phyloP scores from a whole-genome alignment of 2,113 vertebrate species.

The Chunga burmeisteri region DNA sequence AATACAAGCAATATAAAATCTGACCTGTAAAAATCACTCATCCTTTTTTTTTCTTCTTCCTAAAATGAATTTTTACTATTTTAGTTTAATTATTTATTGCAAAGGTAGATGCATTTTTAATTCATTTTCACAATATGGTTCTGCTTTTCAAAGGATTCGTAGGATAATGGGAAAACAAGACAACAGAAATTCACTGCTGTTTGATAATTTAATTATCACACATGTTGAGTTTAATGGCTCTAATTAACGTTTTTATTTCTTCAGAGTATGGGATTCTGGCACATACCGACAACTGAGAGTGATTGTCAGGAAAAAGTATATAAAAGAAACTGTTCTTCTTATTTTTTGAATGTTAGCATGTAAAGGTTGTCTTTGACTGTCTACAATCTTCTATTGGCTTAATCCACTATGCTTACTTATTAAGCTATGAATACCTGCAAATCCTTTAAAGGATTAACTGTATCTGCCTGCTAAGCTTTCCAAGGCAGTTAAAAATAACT shows the following conservation, averaged over 20 bases:
- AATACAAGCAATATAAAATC: background rate
- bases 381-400: background rate
- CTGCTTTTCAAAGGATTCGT: background rate
- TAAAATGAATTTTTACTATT: background rate
- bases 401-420: slow-evolving; percentile 36
- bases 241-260: background rate
- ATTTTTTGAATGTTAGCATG: background rate
- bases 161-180: background rate
- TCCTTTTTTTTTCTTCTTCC: background rate
- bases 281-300: background rate
- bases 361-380: slow-evolving; percentile 1
- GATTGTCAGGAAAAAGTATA: background rate
- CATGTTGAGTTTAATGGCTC: background rate
- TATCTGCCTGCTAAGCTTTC: slow-evolving; percentile 56
- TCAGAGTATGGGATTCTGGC: background rate
- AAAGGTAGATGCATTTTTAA: background rate
- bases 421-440: slow-evolving; percentile 58
- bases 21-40: background rate
- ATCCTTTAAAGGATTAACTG: slow-evolving; percentile 58
- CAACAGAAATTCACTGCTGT: background rate
- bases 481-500: slow-evolving; percentile 56
- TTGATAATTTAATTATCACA: background rate
- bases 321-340: background rate
- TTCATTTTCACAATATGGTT: background rate
- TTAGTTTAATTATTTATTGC: background rate